A percentile compares a stretch with the other conserved stretches of the same genome.
Conservation (phyloP, 2,797 vertebrate species). For the Amazona ochrocephala region DNA sequence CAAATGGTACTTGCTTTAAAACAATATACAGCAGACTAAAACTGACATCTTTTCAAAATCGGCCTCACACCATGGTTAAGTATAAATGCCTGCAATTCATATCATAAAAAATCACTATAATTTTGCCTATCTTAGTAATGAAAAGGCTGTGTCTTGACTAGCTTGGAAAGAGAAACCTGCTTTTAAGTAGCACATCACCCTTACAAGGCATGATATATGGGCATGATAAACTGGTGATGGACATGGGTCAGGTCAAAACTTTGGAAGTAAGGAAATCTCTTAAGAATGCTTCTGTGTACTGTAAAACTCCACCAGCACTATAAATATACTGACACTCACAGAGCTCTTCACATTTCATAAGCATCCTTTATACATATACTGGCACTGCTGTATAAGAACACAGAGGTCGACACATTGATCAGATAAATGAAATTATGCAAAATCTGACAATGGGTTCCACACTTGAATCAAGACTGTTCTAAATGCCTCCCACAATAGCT, state of each 20-base stretch:
- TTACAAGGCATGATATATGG: background rate
- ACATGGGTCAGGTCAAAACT: background rate
- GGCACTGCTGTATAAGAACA: background rate
- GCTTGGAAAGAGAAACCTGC: background rate
- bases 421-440: background rate
- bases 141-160: background rate
- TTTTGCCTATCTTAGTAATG: background rate
- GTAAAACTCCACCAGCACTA: background rate
- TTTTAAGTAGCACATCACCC: background rate
- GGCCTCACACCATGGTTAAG: background rate
- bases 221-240: background rate
- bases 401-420: background rate
- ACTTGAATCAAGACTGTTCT: background rate
- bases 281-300: background rate
- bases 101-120: background rate
- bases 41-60: background rate
- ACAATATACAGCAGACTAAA: background rate
- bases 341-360: background rate
- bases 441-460: background rate
- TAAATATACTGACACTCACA: background rate
- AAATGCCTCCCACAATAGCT: background rate
- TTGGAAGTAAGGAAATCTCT: background rate
- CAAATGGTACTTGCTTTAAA: background rate
- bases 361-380: background rate
- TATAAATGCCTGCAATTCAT: background rate